Evolutionary conservation across 2,113 vertebrate genomes (phyloP).

Genomic region (Tichodroma muraria): DNA sequence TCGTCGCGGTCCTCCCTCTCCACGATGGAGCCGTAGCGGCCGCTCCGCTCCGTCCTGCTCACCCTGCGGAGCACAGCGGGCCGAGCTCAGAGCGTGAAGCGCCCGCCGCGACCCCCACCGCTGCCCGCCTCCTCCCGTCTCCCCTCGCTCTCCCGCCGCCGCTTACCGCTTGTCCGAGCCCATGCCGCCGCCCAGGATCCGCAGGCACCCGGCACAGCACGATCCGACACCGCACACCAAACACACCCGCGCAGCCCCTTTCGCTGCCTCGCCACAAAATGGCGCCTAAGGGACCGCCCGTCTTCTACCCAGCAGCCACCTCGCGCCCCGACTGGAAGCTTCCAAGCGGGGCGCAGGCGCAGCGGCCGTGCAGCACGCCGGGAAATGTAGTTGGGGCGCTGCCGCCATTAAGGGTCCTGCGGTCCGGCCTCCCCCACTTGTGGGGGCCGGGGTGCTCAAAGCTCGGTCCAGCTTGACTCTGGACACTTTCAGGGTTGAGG

Average conservation of each 20-base stretch:
- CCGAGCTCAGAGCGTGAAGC: background rate
- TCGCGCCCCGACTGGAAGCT: conserved; percentile 11
- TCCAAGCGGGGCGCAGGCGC: conserved; percentile 16
- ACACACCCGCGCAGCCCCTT: background rate
- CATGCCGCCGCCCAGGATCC: conserved; percentile 66
- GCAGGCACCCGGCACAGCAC: background rate
- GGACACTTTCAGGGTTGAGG: no score
- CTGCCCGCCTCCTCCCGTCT: background rate
- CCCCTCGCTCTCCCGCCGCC: background rate
- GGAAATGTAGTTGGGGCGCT: background rate
- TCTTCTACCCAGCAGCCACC: conserved; percentile 73
- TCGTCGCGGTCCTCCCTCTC: conserved; percentile 85
- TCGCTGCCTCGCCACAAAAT: conserved; percentile 65
- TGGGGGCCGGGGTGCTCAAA: fast-evolving
- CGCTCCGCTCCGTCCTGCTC: conserved; percentile 91
- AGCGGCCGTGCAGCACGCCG: background rate
- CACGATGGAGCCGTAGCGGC: conserved; percentile 90
- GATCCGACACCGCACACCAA: background rate
- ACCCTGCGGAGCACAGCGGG: conserved; percentile 68
- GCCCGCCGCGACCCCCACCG: background rate
- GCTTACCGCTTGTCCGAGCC: conserved; percentile 93
- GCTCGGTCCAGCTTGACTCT: no score
- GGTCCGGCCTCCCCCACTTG: fast-evolving
- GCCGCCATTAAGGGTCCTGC: background rate
- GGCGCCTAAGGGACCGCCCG: conserved; percentile 58